Evolutionary conservation across 2,797 vertebrate species (phyloP), one percentile per base, ranked within the genome.

Genomic region (Micrastur ruficollis): DNA sequence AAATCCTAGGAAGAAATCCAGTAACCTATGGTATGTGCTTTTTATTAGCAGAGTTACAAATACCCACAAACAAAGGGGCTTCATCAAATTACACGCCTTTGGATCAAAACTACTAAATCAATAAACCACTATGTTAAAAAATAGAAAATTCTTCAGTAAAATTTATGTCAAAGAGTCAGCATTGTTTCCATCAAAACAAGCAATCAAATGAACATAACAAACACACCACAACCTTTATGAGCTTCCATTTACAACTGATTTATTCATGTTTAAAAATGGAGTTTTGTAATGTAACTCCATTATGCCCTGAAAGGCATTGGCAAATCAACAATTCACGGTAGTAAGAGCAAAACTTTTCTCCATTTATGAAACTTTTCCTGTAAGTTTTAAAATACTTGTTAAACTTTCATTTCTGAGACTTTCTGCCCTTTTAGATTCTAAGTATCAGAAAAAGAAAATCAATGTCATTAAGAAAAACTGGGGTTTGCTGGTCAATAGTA

Each of bases 221-320:
- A 73, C 40, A 67, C 27, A 93, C 55, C 71, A 74, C 91, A 89
- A 34, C 25, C n/a, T 93, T 89, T 92, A 87, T 74, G 34, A 95
- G 9, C 63, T 89, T 94, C 90, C 67, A 87, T 92, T 93, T 94
- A 59, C 12, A 74, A 53, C 19, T 93, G 71, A 95, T 94, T 95
- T 95, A 95, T 92, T 95, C 12, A 38, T 53, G 49, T 71, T 82
- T 76, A 42, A 89, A 95, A 97, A 82, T 85, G 23, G 73, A 95
- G 5, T 82, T 94, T 81, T 8, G 2, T 11, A 22, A 44, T 84
- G 32, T 40, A 80, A 68, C 6, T 70, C 73, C 31, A 70, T 86
- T 94, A 90, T 53, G 9, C 7, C 31, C 18, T 76, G 46, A 88
- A 94, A 96, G n/a, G 5, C 47, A 49, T 42, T 70, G 55, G 7